A percentile compares a stretch with the other conserved stretches of the same genome.
Conservation (phyloP, 2,113 vertebrate species). For the Pycnonotus jocosus region DNA sequence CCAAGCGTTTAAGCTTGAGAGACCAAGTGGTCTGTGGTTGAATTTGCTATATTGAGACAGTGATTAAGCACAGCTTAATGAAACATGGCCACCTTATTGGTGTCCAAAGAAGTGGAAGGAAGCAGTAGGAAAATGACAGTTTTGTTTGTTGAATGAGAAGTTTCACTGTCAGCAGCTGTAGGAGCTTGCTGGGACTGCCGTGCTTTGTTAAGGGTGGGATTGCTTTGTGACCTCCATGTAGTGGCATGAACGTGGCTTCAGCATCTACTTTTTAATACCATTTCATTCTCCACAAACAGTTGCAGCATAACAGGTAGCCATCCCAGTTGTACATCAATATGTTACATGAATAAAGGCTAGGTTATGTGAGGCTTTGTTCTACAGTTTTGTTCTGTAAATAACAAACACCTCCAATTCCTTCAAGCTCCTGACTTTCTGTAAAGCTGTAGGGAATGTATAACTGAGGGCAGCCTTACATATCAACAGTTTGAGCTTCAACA, state of each 20-base stretch:
- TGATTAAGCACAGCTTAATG: background rate
- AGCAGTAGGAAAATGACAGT: background rate
- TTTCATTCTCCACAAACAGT: background rate
- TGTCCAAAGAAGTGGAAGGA: background rate
- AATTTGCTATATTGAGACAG: background rate
- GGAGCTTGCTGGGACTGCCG: background rate
- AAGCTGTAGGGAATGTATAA: background rate
- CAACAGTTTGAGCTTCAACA: background rate
- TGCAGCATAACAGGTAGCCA: background rate
- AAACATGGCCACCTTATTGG: background rate
- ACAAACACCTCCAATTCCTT: background rate
- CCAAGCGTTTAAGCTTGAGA: background rate
- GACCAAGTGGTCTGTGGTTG: background rate
- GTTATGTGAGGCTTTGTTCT: background rate
- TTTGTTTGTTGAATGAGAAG: background rate
- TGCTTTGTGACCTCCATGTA: background rate
- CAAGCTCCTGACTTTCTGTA: background rate
- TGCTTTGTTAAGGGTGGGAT: background rate
- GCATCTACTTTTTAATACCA: background rate
- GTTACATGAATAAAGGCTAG: background rate
- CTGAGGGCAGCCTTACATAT: background rate
- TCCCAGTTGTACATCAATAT: background rate
- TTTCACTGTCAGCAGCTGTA: background rate
- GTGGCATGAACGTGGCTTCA: fast-evolving
- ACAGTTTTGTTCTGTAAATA: background rate